phyloP scores from a whole-genome alignment of 2,113 vertebrate species.

The Actinemys pallida region DNA sequence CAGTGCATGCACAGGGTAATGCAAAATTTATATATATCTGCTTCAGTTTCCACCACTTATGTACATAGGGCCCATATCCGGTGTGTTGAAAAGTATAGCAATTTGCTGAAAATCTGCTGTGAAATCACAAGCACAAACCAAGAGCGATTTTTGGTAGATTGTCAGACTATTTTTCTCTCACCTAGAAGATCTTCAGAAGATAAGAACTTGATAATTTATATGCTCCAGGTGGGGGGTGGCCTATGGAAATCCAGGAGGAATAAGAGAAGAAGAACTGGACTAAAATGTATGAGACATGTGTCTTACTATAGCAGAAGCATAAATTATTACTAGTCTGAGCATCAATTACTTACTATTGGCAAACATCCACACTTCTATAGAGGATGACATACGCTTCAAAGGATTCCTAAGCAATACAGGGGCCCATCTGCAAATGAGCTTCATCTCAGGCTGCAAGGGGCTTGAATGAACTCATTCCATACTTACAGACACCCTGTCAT shows the following conservation, averaged over 20 bases:
- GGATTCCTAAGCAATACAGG: neutral
- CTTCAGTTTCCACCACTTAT: neutral
- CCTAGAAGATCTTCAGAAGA: conserved; percentile 6
- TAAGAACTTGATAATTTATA: neutral
- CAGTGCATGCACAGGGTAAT: neutral
- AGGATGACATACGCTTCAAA: neutral
- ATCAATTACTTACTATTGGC: conserved; percentile 32
- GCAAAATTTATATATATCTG: neutral
- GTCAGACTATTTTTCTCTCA: neutral
- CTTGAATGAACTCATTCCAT: conserved; percentile 50
- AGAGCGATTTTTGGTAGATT: neutral
- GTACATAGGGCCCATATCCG: neutral
- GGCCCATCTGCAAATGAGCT: neutral
- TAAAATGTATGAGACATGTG: conserved; percentile 1
- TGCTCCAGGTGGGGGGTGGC: neutral
- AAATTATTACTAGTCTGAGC: conserved; percentile 26
- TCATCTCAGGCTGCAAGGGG: neutral
- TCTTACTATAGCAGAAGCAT: neutral
- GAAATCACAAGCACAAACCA: neutral
- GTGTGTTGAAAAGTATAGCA: neutral
- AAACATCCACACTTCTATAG: neutral
- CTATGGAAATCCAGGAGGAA: neutral
- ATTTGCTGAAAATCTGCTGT: neutral
- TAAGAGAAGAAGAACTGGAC: neutral
- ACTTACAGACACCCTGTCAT: neutral